phyloP scores from a whole-genome alignment of 2,113 vertebrate species.

The Candoia aspera region DNA sequence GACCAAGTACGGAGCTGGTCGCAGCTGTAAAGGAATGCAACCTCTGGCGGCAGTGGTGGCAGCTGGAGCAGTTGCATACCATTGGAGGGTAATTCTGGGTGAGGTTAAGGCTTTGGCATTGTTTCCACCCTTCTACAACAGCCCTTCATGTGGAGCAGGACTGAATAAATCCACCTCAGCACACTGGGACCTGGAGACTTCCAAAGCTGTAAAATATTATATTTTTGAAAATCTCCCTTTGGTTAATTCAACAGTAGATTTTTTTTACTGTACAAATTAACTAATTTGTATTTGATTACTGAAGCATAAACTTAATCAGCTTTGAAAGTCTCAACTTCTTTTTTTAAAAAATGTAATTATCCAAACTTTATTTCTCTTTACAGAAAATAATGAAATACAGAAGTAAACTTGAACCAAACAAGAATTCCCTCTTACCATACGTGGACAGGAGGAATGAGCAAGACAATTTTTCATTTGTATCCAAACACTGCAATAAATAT shows the following conservation, averaged over 20 bases:
- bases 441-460: conserved; percentile 52
- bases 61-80: background rate
- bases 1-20: too few relatives aligned
- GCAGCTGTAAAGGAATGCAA: too few relatives aligned
- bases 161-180: background rate
- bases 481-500: conserved; percentile 52
- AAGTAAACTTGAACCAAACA: conserved; percentile 56
- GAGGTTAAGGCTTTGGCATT: background rate
- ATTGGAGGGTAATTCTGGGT: background rate
- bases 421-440: conserved; percentile 46
- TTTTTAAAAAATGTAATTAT: conserved; percentile 44
- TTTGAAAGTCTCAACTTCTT: conserved; percentile 40
- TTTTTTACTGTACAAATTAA: conserved; percentile 10
- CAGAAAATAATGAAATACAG: conserved; percentile 71
- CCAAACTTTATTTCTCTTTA: conserved; percentile 68
- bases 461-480: conserved; percentile 42
- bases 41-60: background rate
- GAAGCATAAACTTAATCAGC: conserved; percentile 27
- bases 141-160: background rate
- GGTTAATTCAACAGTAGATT: background rate
- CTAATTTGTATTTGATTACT: background rate
- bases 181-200: background rate
- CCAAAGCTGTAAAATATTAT: conserved; percentile 31
- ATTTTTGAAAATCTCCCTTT: background rate
- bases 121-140: background rate